A percentile compares a stretch with the other conserved stretches of the same genome.
Conservation (phyloP, 2,113 vertebrate genomes). For the Cyanoliseus patagonus region DNA sequence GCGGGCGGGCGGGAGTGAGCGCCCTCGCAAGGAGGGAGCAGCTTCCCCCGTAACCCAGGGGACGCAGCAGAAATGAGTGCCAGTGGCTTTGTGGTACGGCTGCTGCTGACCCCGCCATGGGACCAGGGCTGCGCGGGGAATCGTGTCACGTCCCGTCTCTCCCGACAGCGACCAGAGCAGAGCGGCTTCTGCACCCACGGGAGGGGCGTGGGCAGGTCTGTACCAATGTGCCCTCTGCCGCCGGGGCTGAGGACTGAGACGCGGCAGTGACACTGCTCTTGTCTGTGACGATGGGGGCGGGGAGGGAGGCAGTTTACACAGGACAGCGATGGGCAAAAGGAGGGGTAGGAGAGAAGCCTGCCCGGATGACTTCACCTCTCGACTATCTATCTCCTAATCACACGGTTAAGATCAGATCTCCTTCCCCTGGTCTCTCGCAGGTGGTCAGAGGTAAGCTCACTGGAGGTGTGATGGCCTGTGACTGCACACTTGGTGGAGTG, state of each 20-base stretch:
- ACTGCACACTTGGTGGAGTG: not conserved
- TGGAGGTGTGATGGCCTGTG: not conserved
- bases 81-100: not conserved
- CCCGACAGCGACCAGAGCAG: not conserved
- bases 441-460: not conserved
- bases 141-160: not conserved
- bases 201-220: rapidly evolving
- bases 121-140: not conserved
- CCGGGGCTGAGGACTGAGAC: not conserved
- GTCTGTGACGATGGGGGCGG: rapidly evolving
- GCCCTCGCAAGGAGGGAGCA: not conserved
- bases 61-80: not conserved
- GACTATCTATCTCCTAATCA: not conserved
- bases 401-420: too few relatives aligned
- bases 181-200: rapidly evolving
- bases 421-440: not conserved
- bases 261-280: not conserved
- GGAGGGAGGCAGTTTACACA: not conserved
- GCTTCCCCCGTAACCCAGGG: rapidly evolving
- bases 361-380: not conserved
- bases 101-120: too few relatives aligned
- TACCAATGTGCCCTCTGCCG: rapidly evolving
- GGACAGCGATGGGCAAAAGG: not conserved
- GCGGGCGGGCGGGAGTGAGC: not conserved
- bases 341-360: not conserved